These are phyloP conservation scores for Nycteola revayana DNA, from an alignment of 2,888 invertebrate genomes.

Conservation along the genomic window DNA sequence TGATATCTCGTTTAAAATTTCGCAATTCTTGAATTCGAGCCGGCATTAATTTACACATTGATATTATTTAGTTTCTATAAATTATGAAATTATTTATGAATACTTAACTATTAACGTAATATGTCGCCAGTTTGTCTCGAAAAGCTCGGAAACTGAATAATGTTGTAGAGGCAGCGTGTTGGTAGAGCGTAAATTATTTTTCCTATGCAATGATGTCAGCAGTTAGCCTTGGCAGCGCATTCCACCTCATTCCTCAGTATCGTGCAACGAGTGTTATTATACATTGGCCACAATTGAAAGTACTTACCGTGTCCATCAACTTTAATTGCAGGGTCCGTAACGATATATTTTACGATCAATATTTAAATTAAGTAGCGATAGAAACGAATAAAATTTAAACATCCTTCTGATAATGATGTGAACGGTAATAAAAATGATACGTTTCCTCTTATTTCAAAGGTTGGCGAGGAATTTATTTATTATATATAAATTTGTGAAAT, in stretches of 20 bases:
- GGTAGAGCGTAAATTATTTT: conserved; percentile 33
- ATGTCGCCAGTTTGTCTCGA: conserved; percentile 31
- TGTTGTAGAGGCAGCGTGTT: conserved; percentile 10
- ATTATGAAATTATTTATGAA: conserved; percentile 7
- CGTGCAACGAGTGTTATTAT: conserved; percentile 55
- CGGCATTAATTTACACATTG: conserved; percentile 39
- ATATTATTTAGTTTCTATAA: conserved; percentile 19
- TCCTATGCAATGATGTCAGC: conserved; percentile 55
- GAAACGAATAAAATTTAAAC: too few species aligned
- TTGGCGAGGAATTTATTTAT: too few species aligned
- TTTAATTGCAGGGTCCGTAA: too few species aligned
- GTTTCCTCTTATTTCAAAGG: too few species aligned
- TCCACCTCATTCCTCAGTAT: conserved; percentile 47
- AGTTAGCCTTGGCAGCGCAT: conserved; percentile 61
- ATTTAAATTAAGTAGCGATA: too few species aligned
- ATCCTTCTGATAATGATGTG: too few species aligned
- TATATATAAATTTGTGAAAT: too few species aligned
- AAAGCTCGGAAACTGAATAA: conserved; percentile 5
- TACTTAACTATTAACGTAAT: conserved; percentile 1
- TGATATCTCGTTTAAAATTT: conserved; percentile 57
- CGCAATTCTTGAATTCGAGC: conserved; percentile 46
- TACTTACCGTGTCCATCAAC: conserved; percentile 40
- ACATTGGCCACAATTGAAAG: conserved; percentile 51
- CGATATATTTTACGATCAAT: too few species aligned
- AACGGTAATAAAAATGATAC: too few species aligned